These are phyloP conservation scores for Ovis canadensis DNA, from an alignment of 2,113 vertebrate genomes.

Conservation along the genomic window DNA sequence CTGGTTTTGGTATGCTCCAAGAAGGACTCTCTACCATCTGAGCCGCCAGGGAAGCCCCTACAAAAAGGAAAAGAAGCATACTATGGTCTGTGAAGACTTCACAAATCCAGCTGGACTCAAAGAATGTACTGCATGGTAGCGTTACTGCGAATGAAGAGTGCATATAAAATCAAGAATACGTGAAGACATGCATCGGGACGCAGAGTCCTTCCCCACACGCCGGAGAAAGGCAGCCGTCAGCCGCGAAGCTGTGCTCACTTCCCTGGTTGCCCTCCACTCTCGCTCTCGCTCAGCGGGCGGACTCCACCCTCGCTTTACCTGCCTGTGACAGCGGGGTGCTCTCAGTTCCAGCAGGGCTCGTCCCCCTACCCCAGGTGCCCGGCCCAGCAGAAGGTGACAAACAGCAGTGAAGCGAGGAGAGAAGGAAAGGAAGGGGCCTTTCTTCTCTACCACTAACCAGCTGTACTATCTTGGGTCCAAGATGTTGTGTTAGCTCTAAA, in stretches of 20 bases:
- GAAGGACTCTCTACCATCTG: neutral
- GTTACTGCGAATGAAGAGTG: too few relatives aligned
- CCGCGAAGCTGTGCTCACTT: rapidly evolving
- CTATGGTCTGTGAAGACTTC: rapidly evolving
- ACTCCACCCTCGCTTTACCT: too few relatives aligned
- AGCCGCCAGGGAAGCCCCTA: neutral
- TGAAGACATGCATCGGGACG: rapidly evolving
- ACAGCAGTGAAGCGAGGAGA: neutral
- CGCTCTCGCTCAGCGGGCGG: rapidly evolving
- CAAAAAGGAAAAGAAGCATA: neutral
- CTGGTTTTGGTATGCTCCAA: neutral
- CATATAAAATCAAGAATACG: too few relatives aligned
- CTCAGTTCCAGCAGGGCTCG: neutral
- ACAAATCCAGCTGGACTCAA: neutral
- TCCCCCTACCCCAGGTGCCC: neutral
- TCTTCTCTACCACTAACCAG: neutral
- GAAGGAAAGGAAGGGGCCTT: neutral
- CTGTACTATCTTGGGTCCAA: neutral
- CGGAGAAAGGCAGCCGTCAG: rapidly evolving
- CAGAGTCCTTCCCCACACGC: neutral
- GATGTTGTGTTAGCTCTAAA: rapidly evolving
- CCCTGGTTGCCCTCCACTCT: neutral
- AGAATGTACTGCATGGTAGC: neutral
- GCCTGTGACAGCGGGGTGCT: rapidly evolving
- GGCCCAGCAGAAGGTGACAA: neutral